These are phyloP conservation scores for Zosterops borbonicus DNA, from an alignment of 2,113 vertebrate genomes.

Conservation along the genomic window DNA sequence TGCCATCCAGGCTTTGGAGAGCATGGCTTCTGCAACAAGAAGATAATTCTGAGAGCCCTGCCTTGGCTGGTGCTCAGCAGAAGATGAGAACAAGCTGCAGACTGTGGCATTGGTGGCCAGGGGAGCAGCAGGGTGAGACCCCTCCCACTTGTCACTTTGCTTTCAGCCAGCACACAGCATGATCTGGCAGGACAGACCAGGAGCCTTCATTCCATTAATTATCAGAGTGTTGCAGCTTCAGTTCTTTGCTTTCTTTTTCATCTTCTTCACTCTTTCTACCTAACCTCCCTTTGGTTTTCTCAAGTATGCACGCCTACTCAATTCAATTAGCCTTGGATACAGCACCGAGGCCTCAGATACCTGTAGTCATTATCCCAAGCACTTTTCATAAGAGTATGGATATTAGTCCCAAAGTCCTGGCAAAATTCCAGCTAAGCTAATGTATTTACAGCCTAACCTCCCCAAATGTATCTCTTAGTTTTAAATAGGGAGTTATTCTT, in stretches of 20 bases:
- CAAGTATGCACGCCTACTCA: constrained; percentile 29
- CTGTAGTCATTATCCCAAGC: constrained; percentile 53
- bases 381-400: constrained; percentile 57
- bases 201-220: neutral
- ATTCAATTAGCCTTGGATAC: constrained; percentile 62
- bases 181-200: neutral
- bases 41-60: neutral
- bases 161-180: neutral
- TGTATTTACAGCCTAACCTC: constrained; percentile 45
- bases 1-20: neutral
- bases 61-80: neutral
- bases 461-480: constrained; percentile 6
- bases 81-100: neutral
- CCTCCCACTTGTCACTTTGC: neutral
- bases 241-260: constrained; percentile 33
- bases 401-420: constrained; percentile 63
- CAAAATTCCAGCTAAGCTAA: constrained; percentile 52
- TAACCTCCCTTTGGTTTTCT: constrained; percentile 30
- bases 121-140: neutral
- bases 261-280: constrained; percentile 34
- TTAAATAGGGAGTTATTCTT: constrained; percentile 36
- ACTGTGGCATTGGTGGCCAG: neutral
- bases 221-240: neutral
- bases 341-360: constrained; percentile 6
- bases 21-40: neutral